A percentile compares a stretch with the other conserved stretches of the same genome.
Conservation (phyloP, 2,797 vertebrate genomes). For the Anguilla marmorata region DNA sequence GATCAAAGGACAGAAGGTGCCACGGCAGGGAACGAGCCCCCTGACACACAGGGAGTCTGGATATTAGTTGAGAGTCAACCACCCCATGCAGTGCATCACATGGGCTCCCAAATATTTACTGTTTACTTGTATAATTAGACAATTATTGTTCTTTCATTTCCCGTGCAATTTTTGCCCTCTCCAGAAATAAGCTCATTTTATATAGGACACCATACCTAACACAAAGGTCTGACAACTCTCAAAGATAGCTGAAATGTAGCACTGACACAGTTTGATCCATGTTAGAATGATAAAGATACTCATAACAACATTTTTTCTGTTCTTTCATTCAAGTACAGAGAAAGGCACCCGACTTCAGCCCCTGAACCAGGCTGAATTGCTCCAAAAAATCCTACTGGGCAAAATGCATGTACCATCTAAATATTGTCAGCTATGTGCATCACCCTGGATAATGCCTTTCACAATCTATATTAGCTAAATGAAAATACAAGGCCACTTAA, state of each 20-base stretch:
- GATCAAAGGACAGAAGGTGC: not conserved
- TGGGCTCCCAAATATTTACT: not conserved
- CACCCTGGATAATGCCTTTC: not conserved
- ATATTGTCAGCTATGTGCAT: not conserved
- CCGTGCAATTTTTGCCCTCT: not conserved
- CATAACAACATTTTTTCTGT: too few relatives aligned
- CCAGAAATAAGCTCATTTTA: not conserved
- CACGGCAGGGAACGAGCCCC: not conserved
- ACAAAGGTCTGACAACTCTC: not conserved
- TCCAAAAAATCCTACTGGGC: not conserved
- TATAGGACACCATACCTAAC: not conserved
- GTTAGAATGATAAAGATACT: not conserved
- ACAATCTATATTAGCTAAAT: not conserved
- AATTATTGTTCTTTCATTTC: not conserved
- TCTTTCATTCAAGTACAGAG: too few relatives aligned
- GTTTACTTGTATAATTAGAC: not conserved
- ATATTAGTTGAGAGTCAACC: not conserved
- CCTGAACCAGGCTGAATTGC: not conserved
- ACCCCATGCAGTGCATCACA: too few relatives aligned
- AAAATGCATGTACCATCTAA: not conserved
- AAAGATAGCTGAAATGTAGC: not conserved
- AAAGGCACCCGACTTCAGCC: too few relatives aligned
- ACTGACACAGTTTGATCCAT: not conserved
- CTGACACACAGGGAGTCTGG: not conserved
- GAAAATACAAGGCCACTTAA: not conserved